phyloP scores from a whole-genome alignment of 2,888 invertebrate genomes.

The Cephus sareptanus region DNA sequence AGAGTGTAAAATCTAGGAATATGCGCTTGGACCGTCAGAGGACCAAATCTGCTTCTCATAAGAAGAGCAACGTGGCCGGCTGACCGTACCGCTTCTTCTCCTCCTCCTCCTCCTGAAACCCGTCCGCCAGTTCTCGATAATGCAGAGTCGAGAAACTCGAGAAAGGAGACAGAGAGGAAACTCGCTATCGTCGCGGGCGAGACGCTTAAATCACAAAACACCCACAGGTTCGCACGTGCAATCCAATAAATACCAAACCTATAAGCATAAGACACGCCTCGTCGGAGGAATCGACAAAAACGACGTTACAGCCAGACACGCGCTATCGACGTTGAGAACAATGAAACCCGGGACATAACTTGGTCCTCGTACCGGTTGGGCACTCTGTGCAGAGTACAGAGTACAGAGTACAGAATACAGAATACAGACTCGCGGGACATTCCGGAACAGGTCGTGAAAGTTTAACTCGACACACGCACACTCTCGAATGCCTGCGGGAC shows the following conservation, averaged over 20 bases:
- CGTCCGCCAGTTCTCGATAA: no score
- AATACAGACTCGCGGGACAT: background rate
- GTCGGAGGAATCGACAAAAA: conserved; percentile 30
- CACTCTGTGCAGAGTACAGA: background rate
- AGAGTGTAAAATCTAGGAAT: no score
- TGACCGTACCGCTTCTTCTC: no score
- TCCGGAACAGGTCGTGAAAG: conserved; percentile 2
- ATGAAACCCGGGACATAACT: conserved; percentile 1
- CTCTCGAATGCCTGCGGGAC: no score
- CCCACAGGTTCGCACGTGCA: conserved; percentile 47
- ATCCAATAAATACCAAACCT: conserved; percentile 36
- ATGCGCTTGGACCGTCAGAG: no score
- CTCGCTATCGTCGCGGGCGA: conserved; percentile 18
- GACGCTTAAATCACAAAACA: conserved; percentile 53
- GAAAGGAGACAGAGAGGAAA: conserved; percentile 6
- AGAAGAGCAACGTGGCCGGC: no score
- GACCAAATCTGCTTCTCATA: no score
- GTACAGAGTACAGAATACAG: background rate
- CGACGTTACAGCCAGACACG: conserved; percentile 29
- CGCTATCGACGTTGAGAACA: background rate
- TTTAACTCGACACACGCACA: background rate
- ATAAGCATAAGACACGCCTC: conserved; percentile 16
- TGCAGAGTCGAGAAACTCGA: conserved; percentile 12
- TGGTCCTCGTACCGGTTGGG: background rate
- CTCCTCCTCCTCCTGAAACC: no score